phyloP scores from a whole-genome alignment of 1,140 invertebrate species.

The Drosophila hydei region DNA sequence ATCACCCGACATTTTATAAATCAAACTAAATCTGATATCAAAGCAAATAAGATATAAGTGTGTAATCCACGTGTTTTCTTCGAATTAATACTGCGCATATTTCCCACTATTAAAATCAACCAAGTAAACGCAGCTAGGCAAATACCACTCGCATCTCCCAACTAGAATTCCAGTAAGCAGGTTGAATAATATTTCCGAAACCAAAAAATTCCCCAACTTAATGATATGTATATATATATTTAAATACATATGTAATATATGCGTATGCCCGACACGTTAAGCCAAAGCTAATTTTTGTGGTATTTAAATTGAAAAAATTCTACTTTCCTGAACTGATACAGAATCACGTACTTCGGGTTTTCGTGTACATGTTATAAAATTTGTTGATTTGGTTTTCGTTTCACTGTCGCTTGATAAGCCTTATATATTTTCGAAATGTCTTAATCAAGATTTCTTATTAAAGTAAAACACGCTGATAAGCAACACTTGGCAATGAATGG shows the following conservation, averaged over 20 bases:
- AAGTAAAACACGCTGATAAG: slow-evolving; percentile 22
- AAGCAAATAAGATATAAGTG: background rate
- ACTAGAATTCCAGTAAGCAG: slow-evolving; percentile 4
- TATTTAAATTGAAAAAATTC: slow-evolving; percentile 18
- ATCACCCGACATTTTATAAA: background rate
- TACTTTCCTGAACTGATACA: slow-evolving; percentile 30
- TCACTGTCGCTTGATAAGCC: slow-evolving; percentile 28
- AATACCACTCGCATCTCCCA: background rate
- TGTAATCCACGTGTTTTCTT: background rate
- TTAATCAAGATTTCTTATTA: slow-evolving; percentile 15
- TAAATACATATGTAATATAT: background rate
- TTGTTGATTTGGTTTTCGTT: slow-evolving; percentile 17
- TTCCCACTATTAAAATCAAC: background rate
- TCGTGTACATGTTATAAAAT: slow-evolving; percentile 13
- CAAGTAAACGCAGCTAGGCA: background rate
- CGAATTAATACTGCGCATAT: background rate
- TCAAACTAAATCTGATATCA: slow-evolving; percentile 3
- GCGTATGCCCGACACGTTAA: slow-evolving; percentile 18
- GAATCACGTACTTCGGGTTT: slow-evolving; percentile 46
- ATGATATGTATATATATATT: background rate
- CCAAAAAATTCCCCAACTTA: slow-evolving; percentile 19
- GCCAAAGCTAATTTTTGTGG: slow-evolving; percentile 1
- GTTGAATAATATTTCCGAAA: background rate
- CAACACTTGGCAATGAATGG: slow-evolving; percentile 9
- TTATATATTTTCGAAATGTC: slow-evolving; percentile 18